Evolutionary conservation across 2,888 invertebrate species (phyloP), one percentile per base, ranked within the genome.

Genomic region (Sphinx pinastri): DNA sequence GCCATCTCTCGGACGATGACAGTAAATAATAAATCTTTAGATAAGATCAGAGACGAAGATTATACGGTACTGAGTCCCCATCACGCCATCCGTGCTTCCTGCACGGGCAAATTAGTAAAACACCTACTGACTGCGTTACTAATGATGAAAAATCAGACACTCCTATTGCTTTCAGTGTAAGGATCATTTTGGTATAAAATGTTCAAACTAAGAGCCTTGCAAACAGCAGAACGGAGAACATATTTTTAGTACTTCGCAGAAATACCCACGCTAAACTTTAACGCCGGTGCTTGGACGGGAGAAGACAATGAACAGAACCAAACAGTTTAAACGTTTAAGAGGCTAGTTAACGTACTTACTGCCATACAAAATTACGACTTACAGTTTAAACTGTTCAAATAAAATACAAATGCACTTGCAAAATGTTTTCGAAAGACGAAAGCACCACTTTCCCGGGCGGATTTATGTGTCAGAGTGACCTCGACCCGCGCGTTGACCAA

Each of bases 1-100:
- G 92, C 92, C 93, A 93, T 92, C 93, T 93, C 88, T 88, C 83
- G 91, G 88, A 79, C 86, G 92, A 88, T 89, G 92, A 92, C 92
- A 91, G 91, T 87, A 86, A 85, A 88, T 90, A 93, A 93, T 94
- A 94, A 94, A 94, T 94, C 93, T 89, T 86, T 68, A 82, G 94
- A 94, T 94, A 94, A 94, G 90, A 93, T 94, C 94, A 91, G 89
- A 92, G 87, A 86, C 86, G 81, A 87, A 92, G 93, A 94, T 94
- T 94, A 94, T 89, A 93, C 93, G 93, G 88, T 89, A 82, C 85
- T 88, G 88, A 86, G 88, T 88, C 89, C 86, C 86, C 89, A 90
- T 85, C 89, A 92, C 88, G 87, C 91, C 91, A 93, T 89, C 93
- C 93, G 90, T 93, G 85, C 89, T 93, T 94, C 93, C 93, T 93